Evolutionary conservation across 2,113 vertebrate species (phyloP).

Genomic region (Eolophus roseicapilla): DNA sequence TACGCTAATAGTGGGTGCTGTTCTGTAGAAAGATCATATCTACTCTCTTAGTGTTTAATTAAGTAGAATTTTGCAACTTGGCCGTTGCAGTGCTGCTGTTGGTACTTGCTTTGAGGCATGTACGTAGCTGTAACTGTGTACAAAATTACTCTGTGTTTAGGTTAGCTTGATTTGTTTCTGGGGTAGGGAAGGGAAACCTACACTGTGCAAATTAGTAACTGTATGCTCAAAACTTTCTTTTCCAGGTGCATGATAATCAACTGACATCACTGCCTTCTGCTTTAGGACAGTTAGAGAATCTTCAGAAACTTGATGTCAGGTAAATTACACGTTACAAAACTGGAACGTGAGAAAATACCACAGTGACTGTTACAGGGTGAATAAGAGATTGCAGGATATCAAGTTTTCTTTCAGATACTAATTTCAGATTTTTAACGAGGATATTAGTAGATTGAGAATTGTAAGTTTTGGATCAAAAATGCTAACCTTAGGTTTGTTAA

Average conservation of each 20-base stretch:
- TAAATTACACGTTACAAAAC: neutral
- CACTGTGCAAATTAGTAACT: neutral
- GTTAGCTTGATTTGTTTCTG: neutral
- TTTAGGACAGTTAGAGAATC: slow-evolving; percentile 85
- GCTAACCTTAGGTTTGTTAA: neutral
- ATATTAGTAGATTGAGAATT: neutral
- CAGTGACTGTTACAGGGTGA: neutral
- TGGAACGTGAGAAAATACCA: neutral
- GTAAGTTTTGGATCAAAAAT: neutral
- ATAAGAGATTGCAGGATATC: neutral
- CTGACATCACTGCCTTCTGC: slow-evolving; percentile 83
- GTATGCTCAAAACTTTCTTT: neutral
- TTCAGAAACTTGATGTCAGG: slow-evolving; percentile 89
- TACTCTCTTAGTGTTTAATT: neutral
- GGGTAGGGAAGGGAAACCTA: neutral
- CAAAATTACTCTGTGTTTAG: neutral
- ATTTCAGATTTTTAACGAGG: neutral
- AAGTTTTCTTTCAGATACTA: neutral
- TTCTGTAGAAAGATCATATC: neutral
- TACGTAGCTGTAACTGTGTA: neutral
- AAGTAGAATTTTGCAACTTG: neutral
- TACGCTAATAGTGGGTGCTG: rapidly evolving
- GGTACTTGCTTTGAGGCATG: neutral
- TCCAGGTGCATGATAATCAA: slow-evolving; percentile 93
- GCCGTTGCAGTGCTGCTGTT: neutral